These are phyloP conservation scores for Serranus cabrilla DNA, from an alignment of 2,797 vertebrate species.

Conservation along the genomic window DNA sequence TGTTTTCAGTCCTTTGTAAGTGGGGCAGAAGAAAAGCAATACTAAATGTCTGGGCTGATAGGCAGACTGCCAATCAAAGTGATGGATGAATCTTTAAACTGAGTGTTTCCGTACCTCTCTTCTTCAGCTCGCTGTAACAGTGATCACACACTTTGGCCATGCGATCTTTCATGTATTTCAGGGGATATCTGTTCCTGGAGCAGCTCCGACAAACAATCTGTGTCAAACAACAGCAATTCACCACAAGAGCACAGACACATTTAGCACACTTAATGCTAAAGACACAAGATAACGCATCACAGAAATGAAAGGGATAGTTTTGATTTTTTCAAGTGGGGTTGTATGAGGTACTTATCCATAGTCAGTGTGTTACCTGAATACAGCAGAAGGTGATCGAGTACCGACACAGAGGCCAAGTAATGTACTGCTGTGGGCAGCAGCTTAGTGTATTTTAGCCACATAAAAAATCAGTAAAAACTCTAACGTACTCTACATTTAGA, in stretches of 20 bases:
- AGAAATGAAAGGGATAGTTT: neutral
- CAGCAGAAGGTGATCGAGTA: too few species aligned
- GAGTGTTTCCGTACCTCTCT: conserved; percentile 83
- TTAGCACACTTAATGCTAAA: neutral
- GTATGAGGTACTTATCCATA: too few species aligned
- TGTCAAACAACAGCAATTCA: conserved; percentile 21
- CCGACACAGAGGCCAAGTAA: too few species aligned
- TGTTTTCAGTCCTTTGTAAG: neutral
- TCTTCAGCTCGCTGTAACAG: conserved; percentile 92
- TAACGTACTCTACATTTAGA: too few species aligned
- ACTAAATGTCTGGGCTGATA: neutral
- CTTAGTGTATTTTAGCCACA: too few species aligned
- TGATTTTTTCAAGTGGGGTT: too few species aligned
- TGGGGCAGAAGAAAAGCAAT: neutral
- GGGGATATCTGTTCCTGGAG: conserved; percentile 94
- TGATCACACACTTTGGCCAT: conserved; percentile 96
- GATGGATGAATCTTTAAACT: neutral
- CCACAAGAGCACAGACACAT: neutral
- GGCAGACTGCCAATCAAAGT: neutral
- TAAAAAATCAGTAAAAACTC: too few species aligned
- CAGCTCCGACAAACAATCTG: conserved; percentile 97
- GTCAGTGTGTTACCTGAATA: too few species aligned
- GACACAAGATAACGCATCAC: neutral
- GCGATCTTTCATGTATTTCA: conserved; percentile 96
- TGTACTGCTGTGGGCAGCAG: too few species aligned